Evolutionary conservation across 2,888 invertebrate genomes (phyloP).

Genomic region (Onthophagus sagittarius): DNA sequence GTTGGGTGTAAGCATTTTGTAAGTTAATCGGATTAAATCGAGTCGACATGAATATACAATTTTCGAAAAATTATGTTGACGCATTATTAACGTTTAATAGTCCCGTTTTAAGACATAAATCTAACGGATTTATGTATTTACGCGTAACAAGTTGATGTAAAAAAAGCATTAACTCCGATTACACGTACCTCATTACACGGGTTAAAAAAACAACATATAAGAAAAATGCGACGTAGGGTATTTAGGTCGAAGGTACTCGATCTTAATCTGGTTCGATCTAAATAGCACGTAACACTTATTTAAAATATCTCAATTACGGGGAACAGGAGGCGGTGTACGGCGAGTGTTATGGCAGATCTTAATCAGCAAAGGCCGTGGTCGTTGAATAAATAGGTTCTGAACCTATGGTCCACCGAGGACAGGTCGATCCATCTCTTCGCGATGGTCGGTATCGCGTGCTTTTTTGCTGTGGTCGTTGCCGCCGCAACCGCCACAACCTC

Average conservation of each 20-base stretch:
- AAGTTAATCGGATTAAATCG: not conserved
- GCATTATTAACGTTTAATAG: not conserved
- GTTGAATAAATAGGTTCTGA: not conserved
- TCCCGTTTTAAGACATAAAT: not conserved
- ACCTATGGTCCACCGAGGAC: not conserved
- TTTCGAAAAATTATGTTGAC: not conserved
- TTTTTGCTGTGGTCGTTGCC: not conserved
- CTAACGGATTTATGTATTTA: not conserved
- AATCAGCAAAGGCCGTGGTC: not conserved
- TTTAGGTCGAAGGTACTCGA: not conserved
- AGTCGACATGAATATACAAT: too few relatives aligned
- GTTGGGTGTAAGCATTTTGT: not conserved
- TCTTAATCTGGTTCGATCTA: not conserved
- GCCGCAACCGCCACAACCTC: not conserved
- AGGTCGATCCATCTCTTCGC: not conserved
- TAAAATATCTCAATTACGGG: not conserved
- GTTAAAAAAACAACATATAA: not conserved
- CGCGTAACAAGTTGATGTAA: not conserved
- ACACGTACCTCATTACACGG: not conserved
- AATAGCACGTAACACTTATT: not conserved
- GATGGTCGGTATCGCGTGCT: not conserved
- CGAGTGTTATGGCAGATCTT: not conserved
- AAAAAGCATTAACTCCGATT: not conserved
- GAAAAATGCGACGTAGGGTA: not conserved
- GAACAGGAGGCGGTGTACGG: not conserved